Percentiles rank a stretch among this genome's conserved stretches.
phyloP scores from a whole-genome alignment of 2,888 invertebrate genomes.

The Diplolepis rosae region DNA sequence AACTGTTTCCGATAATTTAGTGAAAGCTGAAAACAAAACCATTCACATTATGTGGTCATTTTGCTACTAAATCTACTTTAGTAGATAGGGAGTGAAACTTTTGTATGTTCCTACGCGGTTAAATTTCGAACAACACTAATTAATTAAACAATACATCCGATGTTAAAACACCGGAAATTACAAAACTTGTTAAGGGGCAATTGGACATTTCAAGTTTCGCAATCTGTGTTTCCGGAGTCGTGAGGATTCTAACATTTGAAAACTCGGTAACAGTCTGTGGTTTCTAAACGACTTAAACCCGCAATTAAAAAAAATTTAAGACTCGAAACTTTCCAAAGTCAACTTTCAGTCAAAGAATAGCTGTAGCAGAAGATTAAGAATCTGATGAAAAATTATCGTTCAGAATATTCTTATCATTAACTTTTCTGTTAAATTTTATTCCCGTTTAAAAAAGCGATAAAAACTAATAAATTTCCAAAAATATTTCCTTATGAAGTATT shows the following conservation, averaged over 20 bases:
- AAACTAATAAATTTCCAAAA: not conserved
- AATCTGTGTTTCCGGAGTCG: constrained; percentile 26
- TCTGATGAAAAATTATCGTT: not conserved
- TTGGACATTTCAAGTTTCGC: constrained; percentile 26
- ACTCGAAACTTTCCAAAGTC: not conserved
- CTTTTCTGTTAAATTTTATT: not conserved
- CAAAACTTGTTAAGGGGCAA: constrained; percentile 14
- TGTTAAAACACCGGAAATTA: constrained; percentile 23
- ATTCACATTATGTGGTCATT: not conserved
- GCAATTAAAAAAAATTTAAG: not conserved
- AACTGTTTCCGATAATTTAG: not conserved
- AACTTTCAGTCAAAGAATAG: not conserved
- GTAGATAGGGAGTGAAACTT: not conserved
- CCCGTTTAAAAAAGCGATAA: not conserved
- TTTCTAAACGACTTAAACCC: constrained; percentile 20
- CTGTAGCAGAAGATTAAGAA: not conserved
- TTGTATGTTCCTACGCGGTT: constrained; percentile 19
- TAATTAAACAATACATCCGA: constrained; percentile 24
- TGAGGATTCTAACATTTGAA: constrained; percentile 19
- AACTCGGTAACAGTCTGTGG: constrained; percentile 16
- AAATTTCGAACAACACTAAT: constrained; percentile 26
- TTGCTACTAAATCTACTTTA: not conserved
- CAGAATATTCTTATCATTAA: not conserved
- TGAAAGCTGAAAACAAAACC: not conserved
- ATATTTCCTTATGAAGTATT: too few species aligned